phyloP scores from a whole-genome alignment of 1,140 invertebrate species.

The Spodoptera frugiperda region DNA sequence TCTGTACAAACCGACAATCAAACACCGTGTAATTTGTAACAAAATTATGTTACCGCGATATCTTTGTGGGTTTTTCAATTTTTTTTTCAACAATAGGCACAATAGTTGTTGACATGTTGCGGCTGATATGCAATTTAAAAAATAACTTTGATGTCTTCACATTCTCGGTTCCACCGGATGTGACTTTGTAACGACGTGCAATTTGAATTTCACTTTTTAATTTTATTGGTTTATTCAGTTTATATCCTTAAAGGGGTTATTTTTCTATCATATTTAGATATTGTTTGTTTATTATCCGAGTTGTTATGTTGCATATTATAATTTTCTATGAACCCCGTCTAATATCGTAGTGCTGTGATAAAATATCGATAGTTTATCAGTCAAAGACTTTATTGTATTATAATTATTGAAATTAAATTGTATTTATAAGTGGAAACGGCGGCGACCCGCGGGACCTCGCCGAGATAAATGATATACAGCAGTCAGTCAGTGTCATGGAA shows the following conservation, averaged over 20 bases:
- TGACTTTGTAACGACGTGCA: constrained; percentile 65
- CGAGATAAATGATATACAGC: constrained; percentile 70
- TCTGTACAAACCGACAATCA: constrained; percentile 79
- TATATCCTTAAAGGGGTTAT: constrained; percentile 10
- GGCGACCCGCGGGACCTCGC: constrained; percentile 63
- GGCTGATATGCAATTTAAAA: constrained; percentile 72
- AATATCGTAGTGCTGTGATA: constrained; percentile 4
- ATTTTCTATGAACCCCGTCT: constrained; percentile 10
- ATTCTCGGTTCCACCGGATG: constrained; percentile 66
- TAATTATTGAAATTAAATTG: constrained; percentile 83
- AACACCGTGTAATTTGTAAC: constrained; percentile 76
- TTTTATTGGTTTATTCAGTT: constrained; percentile 42
- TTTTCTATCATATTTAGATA: constrained; percentile 5
- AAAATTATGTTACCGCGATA: constrained; percentile 80
- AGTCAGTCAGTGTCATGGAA: constrained; percentile 76
- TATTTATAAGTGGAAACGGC: constrained; percentile 77
- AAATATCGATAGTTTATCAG: constrained; percentile 65
- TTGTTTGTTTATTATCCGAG: neutral
- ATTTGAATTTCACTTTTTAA: constrained; percentile 74
- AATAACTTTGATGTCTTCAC: constrained; percentile 70
- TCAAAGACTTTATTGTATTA: constrained; percentile 76
- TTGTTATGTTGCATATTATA: too few species aligned
- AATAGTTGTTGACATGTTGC: constrained; percentile 82
- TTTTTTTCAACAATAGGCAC: constrained; percentile 71
- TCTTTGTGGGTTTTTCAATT: constrained; percentile 73